Evolutionary conservation across 2,113 vertebrate genomes (phyloP), one percentile per base, ranked within the genome.

Genomic region (Tamias sibiricus): DNA sequence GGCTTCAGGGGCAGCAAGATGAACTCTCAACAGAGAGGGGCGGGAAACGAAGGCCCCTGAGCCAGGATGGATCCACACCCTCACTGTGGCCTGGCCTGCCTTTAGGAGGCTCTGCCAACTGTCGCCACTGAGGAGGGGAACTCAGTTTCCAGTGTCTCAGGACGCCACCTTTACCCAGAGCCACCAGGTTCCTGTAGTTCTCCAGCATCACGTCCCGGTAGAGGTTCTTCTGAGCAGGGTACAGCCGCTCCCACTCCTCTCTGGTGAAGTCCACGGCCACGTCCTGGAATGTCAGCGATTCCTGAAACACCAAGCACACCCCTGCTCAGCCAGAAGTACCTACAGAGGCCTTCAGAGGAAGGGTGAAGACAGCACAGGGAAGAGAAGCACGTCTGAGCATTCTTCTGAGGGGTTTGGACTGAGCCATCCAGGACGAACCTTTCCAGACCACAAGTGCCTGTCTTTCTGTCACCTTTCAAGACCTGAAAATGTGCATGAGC

Each of bases 221-320:
- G 54, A 97, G 94, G 40, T 26, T 91, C 95, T 94, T 97, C 69
- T 96, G 96, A 75, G 96, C 82, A 13, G 83, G 96, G 54, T 62
- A 47, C n/a, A 95, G 87, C 92, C 89, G 92, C 47, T 90, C 94
- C 96, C 97, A 97, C 20, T 97, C 95, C 28, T 97, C 96, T 49
- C 40, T 92, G 74, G 82, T 96, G 82, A 97, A 97, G 86, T 96
- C 42, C 90, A 96, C 90, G 19, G 96, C 91, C 85, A 98, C 93
- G 0, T 94, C 97, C 93, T 93, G 91, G 91, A 98, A 97, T 2
- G 93, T 98, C 72, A 97, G 77, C 35, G 83, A 85, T 35, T 81
- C 96, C 96, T 95, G 91, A 52, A 91, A 97, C 22, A 90, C 24
- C 40, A 85, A 95, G 82, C 26, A 74, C 22, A 86, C 22, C 2